phyloP scores from a whole-genome alignment of 2,888 invertebrate genomes.

The Gisinianus flammeolus region DNA sequence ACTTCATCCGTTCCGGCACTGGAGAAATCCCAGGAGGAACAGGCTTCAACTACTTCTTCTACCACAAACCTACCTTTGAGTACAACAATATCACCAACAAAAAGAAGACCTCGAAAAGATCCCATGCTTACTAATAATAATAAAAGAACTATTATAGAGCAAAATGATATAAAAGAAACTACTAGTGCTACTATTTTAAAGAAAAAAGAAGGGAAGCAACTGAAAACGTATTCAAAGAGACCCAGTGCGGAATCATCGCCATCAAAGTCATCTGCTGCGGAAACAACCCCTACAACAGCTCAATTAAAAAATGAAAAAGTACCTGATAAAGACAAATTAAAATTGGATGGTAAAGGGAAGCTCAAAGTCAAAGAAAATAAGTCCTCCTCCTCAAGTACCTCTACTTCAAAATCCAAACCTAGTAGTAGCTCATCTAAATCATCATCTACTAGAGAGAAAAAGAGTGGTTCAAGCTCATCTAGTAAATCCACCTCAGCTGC shows the following conservation, averaged over 20 bases:
- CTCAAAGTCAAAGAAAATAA: neutral
- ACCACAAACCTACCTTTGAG: neutral
- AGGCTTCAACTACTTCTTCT: neutral
- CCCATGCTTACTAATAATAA: conserved; percentile 27
- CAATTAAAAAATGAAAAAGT: neutral
- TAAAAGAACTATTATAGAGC: neutral
- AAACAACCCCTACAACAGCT: neutral
- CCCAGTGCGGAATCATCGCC: neutral
- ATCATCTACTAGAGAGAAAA: neutral
- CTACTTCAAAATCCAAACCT: conserved; percentile 6
- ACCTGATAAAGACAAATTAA: neutral
- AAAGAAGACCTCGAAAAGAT: conserved; percentile 45
- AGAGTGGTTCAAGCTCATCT: conserved; percentile 9
- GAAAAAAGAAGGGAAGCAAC: neutral
- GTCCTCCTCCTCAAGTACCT: neutral
- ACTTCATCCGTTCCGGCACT: conserved; percentile 19
- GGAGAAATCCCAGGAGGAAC: neutral
- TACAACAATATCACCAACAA: neutral
- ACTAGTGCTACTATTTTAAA: neutral
- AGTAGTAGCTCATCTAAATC: neutral
- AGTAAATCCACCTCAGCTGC: conserved; percentile 44
- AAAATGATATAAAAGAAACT: neutral
- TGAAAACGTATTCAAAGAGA: conserved; percentile 42
- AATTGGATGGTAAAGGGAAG: neutral
- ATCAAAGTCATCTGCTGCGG: neutral